phyloP scores from a whole-genome alignment of 2,113 vertebrate species.

The Pangasianodon hypophthalmus region DNA sequence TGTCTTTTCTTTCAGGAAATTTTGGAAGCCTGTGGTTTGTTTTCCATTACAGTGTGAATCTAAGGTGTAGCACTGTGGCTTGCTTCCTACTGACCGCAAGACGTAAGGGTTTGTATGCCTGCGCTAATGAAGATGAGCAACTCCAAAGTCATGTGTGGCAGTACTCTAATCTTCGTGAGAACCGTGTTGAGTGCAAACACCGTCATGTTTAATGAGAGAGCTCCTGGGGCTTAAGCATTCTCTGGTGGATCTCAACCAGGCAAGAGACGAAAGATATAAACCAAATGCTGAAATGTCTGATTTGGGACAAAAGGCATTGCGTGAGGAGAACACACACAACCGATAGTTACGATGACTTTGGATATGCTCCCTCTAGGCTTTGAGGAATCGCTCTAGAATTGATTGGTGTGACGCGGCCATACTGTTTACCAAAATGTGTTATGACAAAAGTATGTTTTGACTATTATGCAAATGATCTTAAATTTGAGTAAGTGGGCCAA shows the following conservation, averaged over 20 bases:
- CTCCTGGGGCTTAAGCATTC: neutral
- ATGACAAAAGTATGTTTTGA: neutral
- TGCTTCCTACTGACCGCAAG: neutral
- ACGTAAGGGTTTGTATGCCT: neutral
- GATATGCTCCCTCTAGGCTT: neutral
- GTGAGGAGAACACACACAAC: neutral
- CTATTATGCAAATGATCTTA: neutral
- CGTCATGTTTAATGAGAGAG: neutral
- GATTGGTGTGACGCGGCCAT: neutral
- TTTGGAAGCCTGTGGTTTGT: neutral
- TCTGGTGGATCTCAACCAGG: neutral
- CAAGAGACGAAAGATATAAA: neutral
- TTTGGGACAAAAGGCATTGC: neutral
- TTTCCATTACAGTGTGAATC: neutral
- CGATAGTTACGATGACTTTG: neutral
- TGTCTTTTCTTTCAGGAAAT: neutral
- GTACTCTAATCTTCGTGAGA: neutral
- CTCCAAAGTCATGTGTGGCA: neutral
- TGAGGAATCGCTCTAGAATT: neutral
- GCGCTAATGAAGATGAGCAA: neutral
- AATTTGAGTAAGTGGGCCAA: neutral
- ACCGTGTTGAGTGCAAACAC: neutral
- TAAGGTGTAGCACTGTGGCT: neutral
- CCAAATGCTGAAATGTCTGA: neutral
- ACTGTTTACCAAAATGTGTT: neutral